Conservation (phyloP, 2,113 vertebrate genomes). For the Saimiri boliviensis region DNA sequence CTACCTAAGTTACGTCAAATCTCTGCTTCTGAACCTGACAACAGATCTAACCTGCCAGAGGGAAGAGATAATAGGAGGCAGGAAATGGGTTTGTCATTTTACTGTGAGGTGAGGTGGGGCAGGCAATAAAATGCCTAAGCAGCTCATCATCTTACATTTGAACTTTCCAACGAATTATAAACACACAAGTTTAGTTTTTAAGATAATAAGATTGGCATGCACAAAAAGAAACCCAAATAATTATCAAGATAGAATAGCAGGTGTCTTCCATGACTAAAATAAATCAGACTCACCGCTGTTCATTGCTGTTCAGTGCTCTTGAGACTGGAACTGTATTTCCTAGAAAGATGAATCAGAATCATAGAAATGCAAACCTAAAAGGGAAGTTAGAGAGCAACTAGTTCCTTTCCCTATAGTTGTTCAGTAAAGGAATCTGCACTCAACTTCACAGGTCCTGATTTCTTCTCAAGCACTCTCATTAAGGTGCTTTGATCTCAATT, state of each 20-base stretch:
- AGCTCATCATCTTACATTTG: constrained; percentile 39
- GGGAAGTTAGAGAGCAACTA: not conserved
- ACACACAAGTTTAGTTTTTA: constrained; percentile 62
- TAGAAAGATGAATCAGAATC: not conserved
- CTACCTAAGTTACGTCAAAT: not conserved
- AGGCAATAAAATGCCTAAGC: not conserved
- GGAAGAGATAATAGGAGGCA: constrained; percentile 5
- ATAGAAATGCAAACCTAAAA: not conserved
- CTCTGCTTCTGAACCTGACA: not conserved
- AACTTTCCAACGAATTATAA: constrained; percentile 42
- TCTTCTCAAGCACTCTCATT: not conserved
- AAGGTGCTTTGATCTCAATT: not conserved
- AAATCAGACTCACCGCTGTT: not conserved
- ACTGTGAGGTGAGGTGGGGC: not conserved
- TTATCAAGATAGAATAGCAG: constrained; percentile 19
- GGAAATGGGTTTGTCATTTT: not conserved
- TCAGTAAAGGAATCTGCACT: not conserved
- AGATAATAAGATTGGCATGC: constrained; percentile 45
- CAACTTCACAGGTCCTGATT: not conserved
- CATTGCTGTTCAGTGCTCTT: not conserved
- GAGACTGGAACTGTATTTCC: not conserved
- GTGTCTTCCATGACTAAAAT: not conserved
- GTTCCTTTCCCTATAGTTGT: not conserved
- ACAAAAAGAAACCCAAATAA: constrained; percentile 48
- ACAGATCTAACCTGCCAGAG: not conserved